Percentiles rank a stretch among this genome's conserved stretches.
These are phyloP conservation scores for Drosophila sechellia DNA, from an alignment of 1,140 invertebrate genomes.

Conservation along the genomic window DNA sequence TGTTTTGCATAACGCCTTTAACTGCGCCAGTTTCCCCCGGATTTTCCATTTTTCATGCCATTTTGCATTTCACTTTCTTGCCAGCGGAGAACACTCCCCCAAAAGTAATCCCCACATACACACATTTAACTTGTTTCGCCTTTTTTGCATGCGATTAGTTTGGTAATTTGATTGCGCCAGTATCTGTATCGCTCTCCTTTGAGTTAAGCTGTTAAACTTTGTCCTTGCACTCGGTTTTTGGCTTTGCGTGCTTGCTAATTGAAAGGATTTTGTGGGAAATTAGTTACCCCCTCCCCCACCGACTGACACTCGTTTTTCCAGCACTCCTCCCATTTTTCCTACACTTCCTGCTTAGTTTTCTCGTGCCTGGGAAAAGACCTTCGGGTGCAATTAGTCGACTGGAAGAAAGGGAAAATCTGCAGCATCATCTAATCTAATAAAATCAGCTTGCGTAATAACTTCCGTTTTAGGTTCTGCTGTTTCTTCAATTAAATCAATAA, in stretches of 20 bases:
- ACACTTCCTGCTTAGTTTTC: conserved; percentile 65
- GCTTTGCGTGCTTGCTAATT: conserved; percentile 70
- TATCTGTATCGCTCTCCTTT: conserved; percentile 35
- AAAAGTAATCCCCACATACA: conserved; percentile 67
- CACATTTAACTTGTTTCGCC: conserved; percentile 59
- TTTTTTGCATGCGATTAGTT: conserved; percentile 81
- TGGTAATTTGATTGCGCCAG: conserved; percentile 77
- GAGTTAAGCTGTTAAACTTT: conserved; percentile 70
- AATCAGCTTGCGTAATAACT: conserved; percentile 64
- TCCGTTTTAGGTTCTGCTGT: conserved; percentile 54
- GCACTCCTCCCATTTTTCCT: not conserved
- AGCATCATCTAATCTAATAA: conserved; percentile 75
- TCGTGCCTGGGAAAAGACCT: conserved; percentile 30
- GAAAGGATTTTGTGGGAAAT: conserved; percentile 60
- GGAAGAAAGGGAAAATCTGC: conserved; percentile 52
- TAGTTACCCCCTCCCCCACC: conserved; percentile 25
- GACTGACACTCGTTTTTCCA: conserved; percentile 33
- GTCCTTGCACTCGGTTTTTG: conserved; percentile 29
- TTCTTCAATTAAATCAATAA: conserved; percentile 72
- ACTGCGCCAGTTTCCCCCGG: conserved; percentile 23
- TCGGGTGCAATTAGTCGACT: conserved; percentile 50
- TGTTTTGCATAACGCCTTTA: conserved; percentile 67
- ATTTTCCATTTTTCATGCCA: conserved; percentile 11
- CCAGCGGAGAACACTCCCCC: conserved; percentile 1
- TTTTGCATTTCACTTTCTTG: conserved; percentile 29